A percentile compares a stretch with the other conserved stretches of the same genome.
These are phyloP conservation scores for Orthonyx spaldingii DNA, from an alignment of 2,113 vertebrate genomes.

Conservation along the genomic window DNA sequence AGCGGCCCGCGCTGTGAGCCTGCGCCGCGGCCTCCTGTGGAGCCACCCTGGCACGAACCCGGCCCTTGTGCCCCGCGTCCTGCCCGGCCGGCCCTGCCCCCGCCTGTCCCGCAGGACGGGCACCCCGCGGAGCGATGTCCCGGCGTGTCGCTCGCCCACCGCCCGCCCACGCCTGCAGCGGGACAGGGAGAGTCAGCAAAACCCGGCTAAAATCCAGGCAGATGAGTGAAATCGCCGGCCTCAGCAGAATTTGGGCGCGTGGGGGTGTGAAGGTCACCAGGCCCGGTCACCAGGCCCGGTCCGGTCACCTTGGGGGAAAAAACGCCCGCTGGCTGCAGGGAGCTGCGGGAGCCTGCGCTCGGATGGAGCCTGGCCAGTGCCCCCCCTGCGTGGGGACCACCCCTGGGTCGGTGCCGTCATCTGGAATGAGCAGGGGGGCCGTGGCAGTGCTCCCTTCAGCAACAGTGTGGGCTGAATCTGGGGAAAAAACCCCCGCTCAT, in stretches of 20 bases:
- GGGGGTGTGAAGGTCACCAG: not conserved
- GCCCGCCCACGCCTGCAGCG: not conserved
- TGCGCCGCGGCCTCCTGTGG: not conserved
- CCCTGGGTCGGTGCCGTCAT: not conserved
- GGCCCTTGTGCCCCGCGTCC: not conserved
- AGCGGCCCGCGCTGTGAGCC: not conserved
- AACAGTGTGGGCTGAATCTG: rapidly evolving
- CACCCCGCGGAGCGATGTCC: rapidly evolving
- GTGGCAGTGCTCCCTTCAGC: not conserved
- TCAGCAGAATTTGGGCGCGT: not conserved
- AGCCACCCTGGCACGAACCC: too few relatives aligned
- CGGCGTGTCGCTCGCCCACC: rapidly evolving
- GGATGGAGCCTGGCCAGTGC: rapidly evolving
- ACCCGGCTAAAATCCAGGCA: not conserved
- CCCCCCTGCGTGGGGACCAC: not conserved
- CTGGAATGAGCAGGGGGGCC: too few relatives aligned
- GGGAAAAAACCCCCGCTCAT: rapidly evolving
- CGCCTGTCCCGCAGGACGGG: rapidly evolving
- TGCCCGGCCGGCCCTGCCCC: not conserved
- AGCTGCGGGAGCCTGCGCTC: not conserved
- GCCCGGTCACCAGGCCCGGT: not conserved
- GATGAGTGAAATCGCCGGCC: not conserved
- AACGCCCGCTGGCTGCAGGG: not conserved
- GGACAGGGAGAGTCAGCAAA: not conserved
- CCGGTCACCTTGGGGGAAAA: too few relatives aligned